These are phyloP conservation scores for Sebastes steindachneri DNA, from an alignment of 2,797 vertebrate species.

Conservation along the genomic window DNA sequence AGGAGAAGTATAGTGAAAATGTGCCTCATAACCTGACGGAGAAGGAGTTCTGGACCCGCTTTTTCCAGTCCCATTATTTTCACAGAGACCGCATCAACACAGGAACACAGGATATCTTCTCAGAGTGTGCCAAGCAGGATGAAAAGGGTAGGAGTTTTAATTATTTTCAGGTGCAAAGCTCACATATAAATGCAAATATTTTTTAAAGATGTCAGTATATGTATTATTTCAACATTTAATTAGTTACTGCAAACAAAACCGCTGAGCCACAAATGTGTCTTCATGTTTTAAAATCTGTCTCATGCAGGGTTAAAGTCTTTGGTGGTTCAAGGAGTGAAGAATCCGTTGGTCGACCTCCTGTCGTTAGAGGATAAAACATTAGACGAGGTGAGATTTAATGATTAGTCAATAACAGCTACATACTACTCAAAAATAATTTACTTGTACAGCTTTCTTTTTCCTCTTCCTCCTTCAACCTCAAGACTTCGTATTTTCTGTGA, in stretches of 20 bases:
- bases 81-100: slow-evolving; percentile 96
- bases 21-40: slow-evolving; percentile 98
- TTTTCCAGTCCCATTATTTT: slow-evolving; percentile 99
- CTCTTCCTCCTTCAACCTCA: background rate
- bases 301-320: slow-evolving; percentile 92
- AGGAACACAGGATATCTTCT: slow-evolving; percentile 96
- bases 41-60: slow-evolving; percentile 98
- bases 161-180: background rate
- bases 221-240: background rate
- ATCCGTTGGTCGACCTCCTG: slow-evolving; percentile 94
- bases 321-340: slow-evolving; percentile 97
- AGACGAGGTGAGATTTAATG: slow-evolving; percentile 88
- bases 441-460: background rate
- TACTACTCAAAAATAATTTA: background rate
- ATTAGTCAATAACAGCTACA: background rate
- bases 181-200: background rate
- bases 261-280: background rate
- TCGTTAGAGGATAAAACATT: slow-evolving; percentile 94
- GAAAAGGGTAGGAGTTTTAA: slow-evolving; percentile 88
- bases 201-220: background rate
- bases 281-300: slow-evolving; percentile 12
- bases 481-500: slow-evolving; percentile 25
- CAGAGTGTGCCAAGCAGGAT: slow-evolving; percentile 98
- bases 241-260: background rate
- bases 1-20: slow-evolving; percentile 97